These are phyloP conservation scores for Tetheella fluctuosa DNA, from an alignment of 2,888 invertebrate genomes.

Conservation along the genomic window DNA sequence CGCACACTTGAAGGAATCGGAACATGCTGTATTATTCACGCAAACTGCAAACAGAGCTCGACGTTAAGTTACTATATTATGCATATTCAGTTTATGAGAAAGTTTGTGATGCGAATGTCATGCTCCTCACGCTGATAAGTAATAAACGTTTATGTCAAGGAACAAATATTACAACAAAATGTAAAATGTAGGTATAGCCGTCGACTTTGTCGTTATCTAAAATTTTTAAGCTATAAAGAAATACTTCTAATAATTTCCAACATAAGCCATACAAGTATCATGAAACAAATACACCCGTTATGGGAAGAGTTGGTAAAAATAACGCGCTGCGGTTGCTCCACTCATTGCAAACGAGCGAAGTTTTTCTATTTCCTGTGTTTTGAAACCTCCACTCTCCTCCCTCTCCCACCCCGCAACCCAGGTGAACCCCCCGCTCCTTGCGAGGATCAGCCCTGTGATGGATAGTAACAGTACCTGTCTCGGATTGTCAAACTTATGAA, in stretches of 20 bases:
- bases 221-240: background rate
- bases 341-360: constrained; percentile 62
- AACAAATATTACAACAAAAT: too few relatives aligned
- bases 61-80: too few relatives aligned
- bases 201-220: background rate
- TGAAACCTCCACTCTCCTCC: constrained; percentile 21
- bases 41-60: background rate
- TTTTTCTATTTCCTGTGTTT: constrained; percentile 63
- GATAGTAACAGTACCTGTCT: constrained; percentile 9
- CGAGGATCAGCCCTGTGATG: constrained; percentile 11
- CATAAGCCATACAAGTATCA: constrained; percentile 4
- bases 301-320: constrained; percentile 48
- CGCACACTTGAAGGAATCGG: background rate
- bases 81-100: too few relatives aligned
- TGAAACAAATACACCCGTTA: constrained; percentile 49
- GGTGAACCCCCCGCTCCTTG: background rate
- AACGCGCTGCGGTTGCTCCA: constrained; percentile 42
- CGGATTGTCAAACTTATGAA: constrained; percentile 34
- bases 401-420: constrained; percentile 18
- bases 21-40: constrained; percentile 3
- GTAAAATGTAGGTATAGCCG: too few relatives aligned
- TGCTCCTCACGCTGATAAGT: too few relatives aligned
- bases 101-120: too few relatives aligned
- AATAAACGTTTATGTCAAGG: too few relatives aligned
- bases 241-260: background rate